Evolutionary conservation across 2,888 invertebrate genomes (phyloP).

Genomic region (Eristalinus sepulchralis): DNA sequence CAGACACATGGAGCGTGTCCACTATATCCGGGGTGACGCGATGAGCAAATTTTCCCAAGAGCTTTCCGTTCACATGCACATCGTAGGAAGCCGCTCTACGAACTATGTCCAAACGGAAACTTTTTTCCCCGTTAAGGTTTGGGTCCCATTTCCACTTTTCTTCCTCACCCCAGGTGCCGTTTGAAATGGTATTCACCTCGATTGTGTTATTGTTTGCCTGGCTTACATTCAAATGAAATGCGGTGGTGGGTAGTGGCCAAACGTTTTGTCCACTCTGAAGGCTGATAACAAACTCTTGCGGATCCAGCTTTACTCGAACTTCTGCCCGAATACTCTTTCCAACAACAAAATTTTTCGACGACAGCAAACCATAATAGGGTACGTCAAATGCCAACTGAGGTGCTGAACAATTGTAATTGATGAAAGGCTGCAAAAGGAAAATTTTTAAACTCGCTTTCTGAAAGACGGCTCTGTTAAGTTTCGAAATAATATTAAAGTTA

Average conservation of each 20-base stretch:
- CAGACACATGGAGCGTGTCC: conserved; percentile 85
- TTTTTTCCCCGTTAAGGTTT: conserved; percentile 75
- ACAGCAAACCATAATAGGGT: conserved; percentile 78
- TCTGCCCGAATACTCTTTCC: conserved; percentile 82
- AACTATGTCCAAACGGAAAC: conserved; percentile 75
- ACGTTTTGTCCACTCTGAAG: conserved; percentile 84
- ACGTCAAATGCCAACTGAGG: conserved; percentile 71
- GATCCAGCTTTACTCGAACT: conserved; percentile 85
- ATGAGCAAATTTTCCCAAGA: conserved; percentile 84
- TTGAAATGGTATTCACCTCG: conserved; percentile 82
- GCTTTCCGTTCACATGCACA: conserved; percentile 81
- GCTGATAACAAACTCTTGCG: conserved; percentile 87
- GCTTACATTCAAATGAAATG: conserved; percentile 84
- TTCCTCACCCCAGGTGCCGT: conserved; percentile 79
- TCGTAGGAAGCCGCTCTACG: conserved; percentile 74
- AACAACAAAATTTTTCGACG: conserved; percentile 76
- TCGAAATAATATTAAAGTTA: too few species aligned
- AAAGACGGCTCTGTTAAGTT: too few species aligned
- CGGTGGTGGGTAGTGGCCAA: conserved; percentile 87
- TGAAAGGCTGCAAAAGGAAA: too few species aligned
- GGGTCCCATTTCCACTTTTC: conserved; percentile 73
- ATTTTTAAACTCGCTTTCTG: too few species aligned
- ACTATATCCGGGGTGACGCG: conserved; percentile 83
- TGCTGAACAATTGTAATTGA: too few species aligned
- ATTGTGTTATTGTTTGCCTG: conserved; percentile 82